Percentiles rank a stretch among this genome's conserved stretches.
These are phyloP conservation scores for Rambutsinella grinnellia DNA, from an alignment of 2,888 invertebrate species.

Conservation along the genomic window DNA sequence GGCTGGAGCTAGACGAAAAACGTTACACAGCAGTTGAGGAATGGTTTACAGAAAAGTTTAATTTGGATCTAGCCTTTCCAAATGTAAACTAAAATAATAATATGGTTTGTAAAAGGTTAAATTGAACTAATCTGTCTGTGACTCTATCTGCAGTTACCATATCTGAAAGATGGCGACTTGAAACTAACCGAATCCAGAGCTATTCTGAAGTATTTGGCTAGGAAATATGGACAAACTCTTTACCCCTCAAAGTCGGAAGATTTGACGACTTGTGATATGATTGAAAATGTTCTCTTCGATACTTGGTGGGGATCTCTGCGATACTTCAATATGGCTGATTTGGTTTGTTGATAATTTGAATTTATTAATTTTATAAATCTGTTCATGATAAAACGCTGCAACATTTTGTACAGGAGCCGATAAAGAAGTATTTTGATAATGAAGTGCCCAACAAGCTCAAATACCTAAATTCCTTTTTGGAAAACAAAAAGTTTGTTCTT, in stretches of 20 bases:
- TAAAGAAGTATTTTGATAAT: conserved; percentile 12
- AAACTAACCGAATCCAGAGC: conserved; percentile 70
- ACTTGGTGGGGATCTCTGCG: conserved; percentile 31
- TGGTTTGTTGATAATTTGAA: conserved; percentile 20
- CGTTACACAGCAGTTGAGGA: conserved; percentile 66
- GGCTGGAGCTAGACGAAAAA: conserved; percentile 70
- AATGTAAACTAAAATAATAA: conserved; percentile 67
- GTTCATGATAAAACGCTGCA: too few species aligned
- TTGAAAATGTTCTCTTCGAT: conserved; percentile 52
- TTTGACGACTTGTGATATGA: conserved; percentile 38
- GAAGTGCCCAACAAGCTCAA: conserved; percentile 31
- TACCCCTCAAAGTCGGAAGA: conserved; percentile 23
- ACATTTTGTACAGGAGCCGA: conserved; percentile 31
- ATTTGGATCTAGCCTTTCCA: conserved; percentile 68
- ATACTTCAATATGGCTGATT: conserved; percentile 21
- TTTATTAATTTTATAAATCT: too few species aligned
- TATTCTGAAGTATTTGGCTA: conserved; percentile 69
- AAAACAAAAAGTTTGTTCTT: conserved; percentile 38
- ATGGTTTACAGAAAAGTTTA: conserved; percentile 68
- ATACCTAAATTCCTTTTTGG: conserved; percentile 32
- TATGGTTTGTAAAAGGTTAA: background rate
- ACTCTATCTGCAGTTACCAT: conserved; percentile 69
- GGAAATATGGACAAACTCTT: conserved; percentile 68
- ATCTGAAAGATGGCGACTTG: conserved; percentile 70
- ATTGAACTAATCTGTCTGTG: conserved; percentile 63